Conservation (phyloP, 2,113 vertebrate genomes). For the Eidolon helvum region DNA sequence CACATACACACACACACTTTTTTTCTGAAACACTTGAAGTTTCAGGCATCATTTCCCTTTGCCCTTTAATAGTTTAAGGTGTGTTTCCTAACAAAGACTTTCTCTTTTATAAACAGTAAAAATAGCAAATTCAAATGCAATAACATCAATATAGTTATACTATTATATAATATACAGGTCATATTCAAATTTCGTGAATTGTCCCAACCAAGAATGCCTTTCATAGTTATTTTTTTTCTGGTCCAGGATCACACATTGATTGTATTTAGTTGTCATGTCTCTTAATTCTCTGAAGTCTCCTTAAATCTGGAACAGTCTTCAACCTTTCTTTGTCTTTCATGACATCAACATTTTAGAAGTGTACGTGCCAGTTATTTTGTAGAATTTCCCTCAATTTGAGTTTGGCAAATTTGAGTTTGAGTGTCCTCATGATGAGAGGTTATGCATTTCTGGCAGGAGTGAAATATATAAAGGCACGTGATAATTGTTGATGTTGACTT, state of each 20-base stretch:
- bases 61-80: not conserved
- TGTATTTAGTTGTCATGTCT: not conserved
- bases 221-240: not conserved
- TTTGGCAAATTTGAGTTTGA: not conserved
- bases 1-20: not conserved
- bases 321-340: not conserved
- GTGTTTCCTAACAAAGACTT: conserved; percentile 10
- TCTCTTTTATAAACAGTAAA: not conserved
- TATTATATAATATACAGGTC: not conserved
- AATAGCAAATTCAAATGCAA: not conserved
- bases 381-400: not conserved
- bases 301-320: not conserved
- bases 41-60: not conserved
- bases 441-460: not conserved
- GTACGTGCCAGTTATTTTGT: not conserved
- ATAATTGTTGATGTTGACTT: not conserved
- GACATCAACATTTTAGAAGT: not conserved
- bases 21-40: not conserved
- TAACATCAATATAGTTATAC: not conserved
- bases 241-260: not conserved
- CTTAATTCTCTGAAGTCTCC: not conserved
- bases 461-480: not conserved
- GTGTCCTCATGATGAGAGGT: not conserved
- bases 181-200: not conserved
- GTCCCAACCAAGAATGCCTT: not conserved